Percentiles rank a stretch among this genome's conserved stretches.
Evolutionary conservation across 2,888 invertebrate species (phyloP).

Genomic region (Physocephala rufipes): DNA sequence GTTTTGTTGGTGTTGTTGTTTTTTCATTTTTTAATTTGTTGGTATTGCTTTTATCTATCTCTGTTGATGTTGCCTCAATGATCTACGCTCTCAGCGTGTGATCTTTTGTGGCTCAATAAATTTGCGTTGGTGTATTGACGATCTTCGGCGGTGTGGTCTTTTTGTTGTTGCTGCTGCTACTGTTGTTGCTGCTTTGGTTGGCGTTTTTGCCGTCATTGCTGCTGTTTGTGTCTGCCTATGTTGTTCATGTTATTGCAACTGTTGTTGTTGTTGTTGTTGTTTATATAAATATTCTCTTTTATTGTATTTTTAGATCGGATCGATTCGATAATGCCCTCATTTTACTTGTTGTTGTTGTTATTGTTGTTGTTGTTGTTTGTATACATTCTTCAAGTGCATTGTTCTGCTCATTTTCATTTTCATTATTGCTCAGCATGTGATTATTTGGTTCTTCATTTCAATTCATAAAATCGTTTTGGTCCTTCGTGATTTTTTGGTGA

Average conservation of each 20-base stretch:
- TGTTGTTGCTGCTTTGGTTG: background rate
- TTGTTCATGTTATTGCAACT: background rate
- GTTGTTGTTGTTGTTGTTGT: background rate
- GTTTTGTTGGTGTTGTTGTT: too few relatives aligned
- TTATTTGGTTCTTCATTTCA: background rate
- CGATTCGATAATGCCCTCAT: background rate
- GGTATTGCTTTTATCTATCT: too few relatives aligned
- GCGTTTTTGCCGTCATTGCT: too few relatives aligned
- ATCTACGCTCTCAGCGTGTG: background rate
- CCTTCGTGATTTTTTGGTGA: background rate
- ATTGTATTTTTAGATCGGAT: conserved; percentile 2
- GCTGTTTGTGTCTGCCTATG: background rate
- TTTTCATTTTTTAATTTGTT: too few relatives aligned
- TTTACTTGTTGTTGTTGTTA: conserved; percentile 15
- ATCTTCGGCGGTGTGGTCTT: too few relatives aligned
- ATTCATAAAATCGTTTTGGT: background rate
- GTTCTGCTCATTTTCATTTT: conserved; percentile 26
- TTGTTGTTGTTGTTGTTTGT: background rate
- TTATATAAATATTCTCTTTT: background rate
- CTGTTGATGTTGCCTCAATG: background rate
- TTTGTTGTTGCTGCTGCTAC: background rate
- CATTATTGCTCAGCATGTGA: conserved; percentile 22
- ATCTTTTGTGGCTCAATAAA: conserved; percentile 6
- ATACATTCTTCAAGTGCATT: too few relatives aligned
- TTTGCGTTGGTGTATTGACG: background rate